Evolutionary conservation across 2,113 vertebrate species (phyloP), one percentile per base, ranked within the genome.

Genomic region (Neogale vison): DNA sequence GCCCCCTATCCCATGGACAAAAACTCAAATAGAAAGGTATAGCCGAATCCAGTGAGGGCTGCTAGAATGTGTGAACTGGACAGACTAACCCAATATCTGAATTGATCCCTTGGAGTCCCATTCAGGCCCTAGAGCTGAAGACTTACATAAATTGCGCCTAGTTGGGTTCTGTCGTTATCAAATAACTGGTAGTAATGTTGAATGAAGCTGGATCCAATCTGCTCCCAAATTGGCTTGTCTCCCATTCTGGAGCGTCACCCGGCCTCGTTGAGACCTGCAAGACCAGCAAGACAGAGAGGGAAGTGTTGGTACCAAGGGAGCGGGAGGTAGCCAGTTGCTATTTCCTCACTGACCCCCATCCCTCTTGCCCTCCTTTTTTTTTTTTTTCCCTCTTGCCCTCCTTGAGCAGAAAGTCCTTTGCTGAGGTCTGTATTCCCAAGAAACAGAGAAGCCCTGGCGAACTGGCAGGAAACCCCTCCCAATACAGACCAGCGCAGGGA

Each of bases 91-190:
- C 80, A 65, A 86, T 8, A 97, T 31, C 20, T 42, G 4, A 80
- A 74, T 2, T 91, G 47, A 89, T 39, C 4, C 36, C 20, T 7
- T 79, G 36, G 42, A 42, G 8, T 45, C n/a, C 34, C 17, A 0
- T 69, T 96, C 18, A n/a, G 24, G 23, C 18, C 7, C 29, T 80
- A 59, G n/a, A 97, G n/a, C 34, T 63, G 39, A 42, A 96, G 20
- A 99, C 99, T 99, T 97, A 99, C 99, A 98, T 99, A 99, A 99
- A 99, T 99, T 98, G 99, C 99, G 98, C 99, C 99, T 96, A 99
- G 99, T 94, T 99, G 99, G 97, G 99, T 99, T 99, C 99, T 99
- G 98, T 99, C 99, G 76, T 99, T 99, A 99, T 99, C 99, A 99
- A 99, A 99, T 98, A 99, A 98, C 89, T 99, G 99, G 98, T 99